phyloP scores from a whole-genome alignment of 2,113 vertebrate species.

The Pycnonotus jocosus region DNA sequence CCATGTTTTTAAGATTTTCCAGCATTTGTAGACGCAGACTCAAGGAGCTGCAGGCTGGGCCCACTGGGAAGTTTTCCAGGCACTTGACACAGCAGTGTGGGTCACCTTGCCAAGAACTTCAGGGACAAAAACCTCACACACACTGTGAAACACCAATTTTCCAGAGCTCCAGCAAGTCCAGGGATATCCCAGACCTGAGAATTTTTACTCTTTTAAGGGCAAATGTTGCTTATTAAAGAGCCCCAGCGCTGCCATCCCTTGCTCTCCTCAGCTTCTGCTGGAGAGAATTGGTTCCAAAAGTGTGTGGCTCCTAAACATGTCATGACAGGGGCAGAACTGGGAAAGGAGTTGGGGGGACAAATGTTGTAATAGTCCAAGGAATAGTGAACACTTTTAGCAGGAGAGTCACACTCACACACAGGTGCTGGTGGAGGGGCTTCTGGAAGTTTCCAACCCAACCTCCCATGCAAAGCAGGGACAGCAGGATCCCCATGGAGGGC shows the following conservation, averaged over 20 bases:
- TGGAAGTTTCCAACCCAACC: not conserved
- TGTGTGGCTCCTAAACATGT: not conserved
- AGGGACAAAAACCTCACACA: not conserved
- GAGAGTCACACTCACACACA: not conserved
- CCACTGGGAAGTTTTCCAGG: constrained; percentile 18
- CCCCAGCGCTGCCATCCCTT: not conserved
- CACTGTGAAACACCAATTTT: not conserved
- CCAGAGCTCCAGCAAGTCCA: not conserved
- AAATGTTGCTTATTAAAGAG: not conserved
- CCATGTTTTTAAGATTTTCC: not conserved
- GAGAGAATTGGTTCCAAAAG: not conserved
- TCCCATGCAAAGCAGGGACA: not conserved
- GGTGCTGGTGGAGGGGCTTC: not conserved
- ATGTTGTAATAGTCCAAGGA: not conserved
- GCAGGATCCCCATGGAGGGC: not conserved
- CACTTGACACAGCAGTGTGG: not conserved
- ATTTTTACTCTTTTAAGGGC: not conserved
- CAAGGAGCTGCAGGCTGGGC: not conserved
- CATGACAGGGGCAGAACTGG: not conserved
- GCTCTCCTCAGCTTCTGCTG: not conserved
- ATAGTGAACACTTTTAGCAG: not conserved
- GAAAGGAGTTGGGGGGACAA: not conserved
- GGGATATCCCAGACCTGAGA: not conserved
- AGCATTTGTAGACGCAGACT: not conserved
- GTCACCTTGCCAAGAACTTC: not conserved